Evolutionary conservation across 2,113 vertebrate genomes (phyloP), one percentile per base, ranked within the genome.

Genomic region (Oreochromis niloticus): DNA sequence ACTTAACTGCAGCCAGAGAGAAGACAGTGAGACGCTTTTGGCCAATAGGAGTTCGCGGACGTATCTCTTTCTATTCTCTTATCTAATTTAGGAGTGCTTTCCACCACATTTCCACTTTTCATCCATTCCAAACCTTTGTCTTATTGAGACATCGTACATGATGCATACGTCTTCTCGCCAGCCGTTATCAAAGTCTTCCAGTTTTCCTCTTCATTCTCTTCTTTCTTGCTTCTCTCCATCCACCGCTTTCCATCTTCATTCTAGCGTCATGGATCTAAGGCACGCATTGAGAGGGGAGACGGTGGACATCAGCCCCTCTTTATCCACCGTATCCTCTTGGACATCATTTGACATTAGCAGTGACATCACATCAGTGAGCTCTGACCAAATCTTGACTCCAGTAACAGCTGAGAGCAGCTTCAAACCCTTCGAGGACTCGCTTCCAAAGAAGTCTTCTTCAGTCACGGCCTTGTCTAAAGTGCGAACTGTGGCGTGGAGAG

Each of bases 301-400:
- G 7, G 61, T 75, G 83, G 90, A 86, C 82, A 66, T 41, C 54
- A 95, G 94, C 79, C 78, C 90, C 1, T 94, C 92, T 4, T 12
- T 14, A 50, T 95, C 94, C 11, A 92, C 91, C 1, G 87, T 83
- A 46, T 94, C 92, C 7, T 95, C 93, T 9, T 95, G 94, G 94
- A 88, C 92, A 1, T 94, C 94, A 3, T 92, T 92, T 39, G 93
- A 93, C 22, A 16, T 80, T 0, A 95, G 95, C 83, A 94, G 94
- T 43, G 95, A 94, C 87, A 86, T 94, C 78, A 95, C 93, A 9
- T 96, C 94, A 13, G 13, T 95, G 59, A 86, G 86, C 86, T 94
- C 93, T 0, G 94, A 94, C 43, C 92, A 86, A 3, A n/a, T 34
- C 66, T n/a, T 46, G 43, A 94, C 86, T 13, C 92, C 94, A 1